Conservation (phyloP, 1,140 invertebrate species). For the Procambarus clarkii region DNA sequence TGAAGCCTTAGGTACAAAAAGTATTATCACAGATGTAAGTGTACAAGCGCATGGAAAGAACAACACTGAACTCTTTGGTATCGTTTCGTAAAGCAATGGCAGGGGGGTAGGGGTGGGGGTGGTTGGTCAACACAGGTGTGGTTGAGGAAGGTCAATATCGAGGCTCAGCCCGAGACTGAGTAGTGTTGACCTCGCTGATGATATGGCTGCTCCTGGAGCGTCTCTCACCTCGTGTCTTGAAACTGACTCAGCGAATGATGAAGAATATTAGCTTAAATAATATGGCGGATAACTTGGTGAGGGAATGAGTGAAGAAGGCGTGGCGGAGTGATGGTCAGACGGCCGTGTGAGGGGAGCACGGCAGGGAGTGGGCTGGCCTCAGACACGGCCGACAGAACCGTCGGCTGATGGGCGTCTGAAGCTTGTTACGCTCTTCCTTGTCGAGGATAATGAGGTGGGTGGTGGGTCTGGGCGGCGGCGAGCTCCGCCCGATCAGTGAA, state of each 20-base stretch:
- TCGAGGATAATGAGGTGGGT: conserved; percentile 73
- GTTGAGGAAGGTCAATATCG: too few relatives aligned
- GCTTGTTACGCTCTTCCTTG: conserved; percentile 60
- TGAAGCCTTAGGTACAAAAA: conserved; percentile 59
- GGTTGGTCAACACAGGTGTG: too few relatives aligned
- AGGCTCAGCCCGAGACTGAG: too few relatives aligned
- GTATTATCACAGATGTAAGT: conserved; percentile 51
- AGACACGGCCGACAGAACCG: conserved; percentile 52
- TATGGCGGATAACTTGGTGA: background rate
- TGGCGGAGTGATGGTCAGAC: conserved; percentile 28
- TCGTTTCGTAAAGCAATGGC: conserved; percentile 37
- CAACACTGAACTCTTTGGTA: conserved; percentile 58
- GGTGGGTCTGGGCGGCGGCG: conserved; percentile 72
- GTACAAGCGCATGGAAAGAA: background rate
- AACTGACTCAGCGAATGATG: background rate
- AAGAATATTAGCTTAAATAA: background rate
- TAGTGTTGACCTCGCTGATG: too few relatives aligned
- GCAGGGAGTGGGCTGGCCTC: conserved; percentile 43
- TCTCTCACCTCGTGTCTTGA: background rate
- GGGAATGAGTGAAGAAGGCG: background rate
- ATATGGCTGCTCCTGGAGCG: background rate
- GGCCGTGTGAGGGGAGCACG: conserved; percentile 56
- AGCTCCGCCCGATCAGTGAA: conserved; percentile 82
- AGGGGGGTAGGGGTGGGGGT: too few relatives aligned
- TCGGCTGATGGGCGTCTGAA: conserved; percentile 44